These are phyloP conservation scores for Clostera curtula DNA, from an alignment of 2,888 invertebrate species.

Conservation along the genomic window DNA sequence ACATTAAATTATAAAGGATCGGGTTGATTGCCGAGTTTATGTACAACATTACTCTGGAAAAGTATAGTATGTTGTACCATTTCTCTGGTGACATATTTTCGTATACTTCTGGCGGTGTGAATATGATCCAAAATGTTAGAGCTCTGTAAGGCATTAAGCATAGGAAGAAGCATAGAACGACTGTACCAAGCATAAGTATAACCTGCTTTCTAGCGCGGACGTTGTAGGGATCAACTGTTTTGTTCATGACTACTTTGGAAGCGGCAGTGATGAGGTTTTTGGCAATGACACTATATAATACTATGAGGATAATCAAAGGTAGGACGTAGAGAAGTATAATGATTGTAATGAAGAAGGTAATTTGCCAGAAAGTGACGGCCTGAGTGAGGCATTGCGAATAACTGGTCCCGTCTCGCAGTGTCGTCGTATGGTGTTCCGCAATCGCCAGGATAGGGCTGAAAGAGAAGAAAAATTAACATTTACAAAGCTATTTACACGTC, in stretches of 20 bases:
- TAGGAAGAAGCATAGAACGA: slow-evolving; percentile 90
- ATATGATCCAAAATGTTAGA: slow-evolving; percentile 87
- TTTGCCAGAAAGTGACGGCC: slow-evolving; percentile 84
- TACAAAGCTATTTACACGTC: slow-evolving; percentile 12
- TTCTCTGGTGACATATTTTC: slow-evolving; percentile 82
- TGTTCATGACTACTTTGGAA: slow-evolving; percentile 79
- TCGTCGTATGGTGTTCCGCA: slow-evolving; percentile 81
- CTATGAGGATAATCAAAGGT: slow-evolving; percentile 85
- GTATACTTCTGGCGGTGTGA: slow-evolving; percentile 81
- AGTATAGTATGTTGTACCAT: slow-evolving; percentile 88
- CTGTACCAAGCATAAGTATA: slow-evolving; percentile 89
- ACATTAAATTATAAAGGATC: slow-evolving; percentile 93
- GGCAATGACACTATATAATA: slow-evolving; percentile 89
- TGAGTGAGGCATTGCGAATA: slow-evolving; percentile 87
- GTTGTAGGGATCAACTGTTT: slow-evolving; percentile 82
- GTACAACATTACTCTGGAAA: slow-evolving; percentile 90
- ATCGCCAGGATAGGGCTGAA: slow-evolving; percentile 86
- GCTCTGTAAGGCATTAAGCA: slow-evolving; percentile 91
- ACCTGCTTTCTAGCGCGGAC: slow-evolving; percentile 86
- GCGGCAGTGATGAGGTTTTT: slow-evolving; percentile 85
- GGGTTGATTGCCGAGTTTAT: slow-evolving; percentile 94
- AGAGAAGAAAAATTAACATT: slow-evolving; percentile 53
- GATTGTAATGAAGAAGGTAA: slow-evolving; percentile 85
- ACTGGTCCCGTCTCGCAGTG: slow-evolving; percentile 80
- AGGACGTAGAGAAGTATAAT: slow-evolving; percentile 87